Evolutionary conservation across 2,888 invertebrate genomes (phyloP), one percentile per base, ranked within the genome.

Genomic region (Pyrocoelia pectoralis): DNA sequence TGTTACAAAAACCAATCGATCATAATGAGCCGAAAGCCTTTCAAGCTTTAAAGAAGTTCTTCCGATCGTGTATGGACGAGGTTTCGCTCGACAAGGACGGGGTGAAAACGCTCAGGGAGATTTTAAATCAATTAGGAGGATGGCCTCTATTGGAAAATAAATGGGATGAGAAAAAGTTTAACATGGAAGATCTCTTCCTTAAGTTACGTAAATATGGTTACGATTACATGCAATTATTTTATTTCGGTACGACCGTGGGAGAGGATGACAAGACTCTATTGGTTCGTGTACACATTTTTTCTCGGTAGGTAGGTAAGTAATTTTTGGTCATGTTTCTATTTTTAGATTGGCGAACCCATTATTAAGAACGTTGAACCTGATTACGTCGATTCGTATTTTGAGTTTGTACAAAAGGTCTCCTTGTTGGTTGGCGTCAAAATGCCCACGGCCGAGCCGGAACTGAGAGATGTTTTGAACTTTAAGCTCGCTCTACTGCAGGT

Each of bases 81-180:
- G 55, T 46, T 2, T 18, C 43, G 8, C 94, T 95, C 72, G 93
- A 95, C 75, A 82, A 86, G 1, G 84, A 88, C 40, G 94, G 92
- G 0, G 78, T 89, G 14, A 78, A 82, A 5, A 93, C 94, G 0
- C 83, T 69, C 8, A 67, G 65, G 15, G 41, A 56, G n/a, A 57
- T 56, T n/a, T 51, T 73, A 18, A 55, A 85, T 18, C 83, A 85
- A 12, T 83, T 95, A 8, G 95, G 96, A 1, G 95, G 95, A 1
- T 97, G 95, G 95, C 96, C 97, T 0, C 89, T 93, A 28, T 82
- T 94, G 15, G 89, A 89, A 67, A 83, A 86, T 18, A 67, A 76
- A 0, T 94, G 94, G 94, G 85, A 89, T 72, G 72, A 72, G 8
- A 49, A 40, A 74, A 1, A 76, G 6, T 71, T 68, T 41, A 54